Percentiles rank a stretch among this genome's conserved stretches.
These are phyloP conservation scores for Aix galericulata DNA, from an alignment of 2,113 vertebrate genomes.

Conservation along the genomic window DNA sequence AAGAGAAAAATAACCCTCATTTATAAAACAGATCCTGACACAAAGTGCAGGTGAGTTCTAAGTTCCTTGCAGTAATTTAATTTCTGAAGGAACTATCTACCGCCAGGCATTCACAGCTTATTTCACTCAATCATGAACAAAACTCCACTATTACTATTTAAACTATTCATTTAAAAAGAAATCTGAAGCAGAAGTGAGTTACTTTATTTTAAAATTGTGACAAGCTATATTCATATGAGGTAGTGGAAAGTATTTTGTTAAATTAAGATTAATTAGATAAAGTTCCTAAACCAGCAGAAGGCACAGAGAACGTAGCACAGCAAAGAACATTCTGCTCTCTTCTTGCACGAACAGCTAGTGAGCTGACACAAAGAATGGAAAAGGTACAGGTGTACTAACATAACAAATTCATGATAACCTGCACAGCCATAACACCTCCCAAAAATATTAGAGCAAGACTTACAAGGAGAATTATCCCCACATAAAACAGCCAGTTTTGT, in stretches of 20 bases:
- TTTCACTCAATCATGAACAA: background rate
- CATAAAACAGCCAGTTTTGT: background rate
- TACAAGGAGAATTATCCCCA: background rate
- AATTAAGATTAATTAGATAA: background rate
- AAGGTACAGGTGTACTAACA: background rate
- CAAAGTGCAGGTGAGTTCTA: background rate
- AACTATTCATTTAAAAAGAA: background rate
- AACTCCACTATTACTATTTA: background rate
- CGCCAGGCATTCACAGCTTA: background rate
- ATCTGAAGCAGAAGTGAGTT: background rate
- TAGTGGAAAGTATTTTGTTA: background rate
- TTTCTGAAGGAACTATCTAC: background rate
- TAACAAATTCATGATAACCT: background rate
- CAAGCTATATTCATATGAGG: background rate
- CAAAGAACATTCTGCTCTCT: background rate
- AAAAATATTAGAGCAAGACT: background rate
- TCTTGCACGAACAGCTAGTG: too few relatives aligned
- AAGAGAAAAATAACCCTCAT: background rate
- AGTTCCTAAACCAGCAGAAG: slow-evolving; percentile 3
- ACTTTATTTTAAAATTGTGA: background rate
- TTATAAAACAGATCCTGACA: accelerated
- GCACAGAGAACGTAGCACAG: slow-evolving; percentile 6
- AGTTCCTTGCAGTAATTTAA: background rate
- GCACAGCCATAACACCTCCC: background rate
- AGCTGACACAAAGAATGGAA: background rate